Evolutionary conservation across 2,888 invertebrate genomes (phyloP).

Genomic region (Polia nebulosa): DNA sequence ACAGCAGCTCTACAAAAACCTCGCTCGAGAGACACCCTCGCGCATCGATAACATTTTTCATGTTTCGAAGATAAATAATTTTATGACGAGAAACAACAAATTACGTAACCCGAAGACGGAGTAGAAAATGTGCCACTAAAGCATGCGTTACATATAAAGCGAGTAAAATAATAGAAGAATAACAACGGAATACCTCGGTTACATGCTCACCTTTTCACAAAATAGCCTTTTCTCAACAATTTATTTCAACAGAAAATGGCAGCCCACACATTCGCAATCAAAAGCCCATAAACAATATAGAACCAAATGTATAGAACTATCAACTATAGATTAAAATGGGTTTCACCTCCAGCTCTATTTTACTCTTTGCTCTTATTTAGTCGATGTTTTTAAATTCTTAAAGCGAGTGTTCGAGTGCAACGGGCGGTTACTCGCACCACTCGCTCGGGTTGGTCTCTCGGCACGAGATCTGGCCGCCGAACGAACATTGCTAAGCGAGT

Average conservation of each 20-base stretch:
- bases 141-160: constrained; percentile 78
- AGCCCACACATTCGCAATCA: constrained; percentile 84
- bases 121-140: constrained; percentile 72
- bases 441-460: too few relatives aligned
- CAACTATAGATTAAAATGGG: constrained; percentile 5
- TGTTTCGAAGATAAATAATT: constrained; percentile 80
- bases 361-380: not conserved
- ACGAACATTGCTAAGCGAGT: too few relatives aligned
- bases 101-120: constrained; percentile 87
- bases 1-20: constrained; percentile 85
- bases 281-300: constrained; percentile 80
- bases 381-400: too few relatives aligned
- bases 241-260: constrained; percentile 86
- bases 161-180: constrained; percentile 65
- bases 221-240: constrained; percentile 73
- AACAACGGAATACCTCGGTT: constrained; percentile 77
- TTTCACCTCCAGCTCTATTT: not conserved
- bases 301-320: too few relatives aligned
- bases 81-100: constrained; percentile 86
- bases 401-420: too few relatives aligned
- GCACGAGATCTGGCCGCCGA: too few relatives aligned
- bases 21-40: constrained; percentile 81
- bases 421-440: too few relatives aligned
- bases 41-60: constrained; percentile 76
- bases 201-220: constrained; percentile 86